A percentile compares a stretch with the other conserved stretches of the same genome.
Evolutionary conservation across 2,888 invertebrate species (phyloP).

Genomic region (Magallana nippona): DNA sequence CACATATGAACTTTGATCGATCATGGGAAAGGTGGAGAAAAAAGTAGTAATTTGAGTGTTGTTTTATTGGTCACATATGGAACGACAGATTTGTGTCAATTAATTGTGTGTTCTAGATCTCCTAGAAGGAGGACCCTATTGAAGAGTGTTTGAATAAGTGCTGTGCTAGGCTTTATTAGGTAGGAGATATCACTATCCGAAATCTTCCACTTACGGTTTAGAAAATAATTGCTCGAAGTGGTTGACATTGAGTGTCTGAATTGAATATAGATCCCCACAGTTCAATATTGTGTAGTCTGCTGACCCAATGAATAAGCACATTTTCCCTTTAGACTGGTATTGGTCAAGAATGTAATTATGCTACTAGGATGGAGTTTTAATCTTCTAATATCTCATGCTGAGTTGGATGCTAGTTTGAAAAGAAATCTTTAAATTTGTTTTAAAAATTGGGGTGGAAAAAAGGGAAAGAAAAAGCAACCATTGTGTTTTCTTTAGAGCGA

Average conservation of each 20-base stretch:
- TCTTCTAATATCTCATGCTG: neutral
- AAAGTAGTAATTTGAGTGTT: too few species aligned
- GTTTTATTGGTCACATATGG: too few species aligned
- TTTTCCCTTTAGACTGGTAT: neutral
- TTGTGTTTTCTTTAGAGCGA: too few species aligned
- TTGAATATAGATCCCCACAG: constrained; percentile 27
- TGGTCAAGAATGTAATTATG: neutral
- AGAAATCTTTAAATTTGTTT: constrained; percentile 25
- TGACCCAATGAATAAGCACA: constrained; percentile 18
- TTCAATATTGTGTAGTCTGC: neutral
- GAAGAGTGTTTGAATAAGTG: constrained; percentile 2
- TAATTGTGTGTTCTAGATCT: neutral
- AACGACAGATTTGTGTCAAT: too few species aligned
- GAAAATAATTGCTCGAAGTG: neutral
- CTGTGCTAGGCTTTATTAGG: neutral
- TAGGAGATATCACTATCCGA: neutral
- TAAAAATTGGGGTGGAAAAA: neutral
- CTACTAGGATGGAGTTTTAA: neutral
- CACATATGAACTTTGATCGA: too few species aligned
- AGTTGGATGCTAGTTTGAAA: neutral
- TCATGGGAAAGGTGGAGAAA: neutral
- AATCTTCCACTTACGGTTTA: neutral
- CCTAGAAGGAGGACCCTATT: neutral
- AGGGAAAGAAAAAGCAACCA: neutral
- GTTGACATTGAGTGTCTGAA: constrained; percentile 6